Evolutionary conservation across 1,140 invertebrate genomes (phyloP).

Genomic region (Drosophila bocqueti): DNA sequence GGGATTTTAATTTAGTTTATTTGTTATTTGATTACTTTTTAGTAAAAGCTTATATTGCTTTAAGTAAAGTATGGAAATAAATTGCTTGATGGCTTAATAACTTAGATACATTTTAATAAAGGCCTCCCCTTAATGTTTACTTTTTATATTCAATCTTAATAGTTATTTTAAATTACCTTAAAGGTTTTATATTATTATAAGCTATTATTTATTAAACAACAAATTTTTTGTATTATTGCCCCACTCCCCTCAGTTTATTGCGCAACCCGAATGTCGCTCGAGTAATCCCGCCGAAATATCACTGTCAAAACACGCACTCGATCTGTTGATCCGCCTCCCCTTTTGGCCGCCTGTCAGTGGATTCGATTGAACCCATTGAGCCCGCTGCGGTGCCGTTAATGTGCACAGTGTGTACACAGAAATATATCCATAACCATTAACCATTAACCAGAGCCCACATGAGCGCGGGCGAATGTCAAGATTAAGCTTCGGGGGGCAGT

Average conservation of each 20-base stretch:
- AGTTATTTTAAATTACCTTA: neutral
- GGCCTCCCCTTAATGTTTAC: no score
- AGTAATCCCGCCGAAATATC: slow-evolving; percentile 31
- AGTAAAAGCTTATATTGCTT: neutral
- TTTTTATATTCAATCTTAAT: no score
- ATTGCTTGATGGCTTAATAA: no score
- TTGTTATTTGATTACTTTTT: neutral
- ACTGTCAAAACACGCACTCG: slow-evolving; percentile 37
- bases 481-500: slow-evolving; percentile 85
- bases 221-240: neutral
- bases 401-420: neutral
- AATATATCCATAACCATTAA: slow-evolving; percentile 17
- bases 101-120: no score
- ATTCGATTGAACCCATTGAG: slow-evolving; percentile 44
- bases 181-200: neutral
- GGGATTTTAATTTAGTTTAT: neutral
- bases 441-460: slow-evolving; percentile 9
- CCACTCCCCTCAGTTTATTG: slow-evolving; percentile 12
- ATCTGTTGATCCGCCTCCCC: slow-evolving; percentile 19
- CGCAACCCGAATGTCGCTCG: slow-evolving; percentile 19
- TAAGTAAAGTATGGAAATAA: neutral
- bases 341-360: slow-evolving; percentile 36
- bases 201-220: neutral
- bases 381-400: slow-evolving; percentile 5
- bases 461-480: slow-evolving; percentile 79